Evolutionary conservation across 2,888 invertebrate species (phyloP).

Genomic region (Drosophila siamana): DNA sequence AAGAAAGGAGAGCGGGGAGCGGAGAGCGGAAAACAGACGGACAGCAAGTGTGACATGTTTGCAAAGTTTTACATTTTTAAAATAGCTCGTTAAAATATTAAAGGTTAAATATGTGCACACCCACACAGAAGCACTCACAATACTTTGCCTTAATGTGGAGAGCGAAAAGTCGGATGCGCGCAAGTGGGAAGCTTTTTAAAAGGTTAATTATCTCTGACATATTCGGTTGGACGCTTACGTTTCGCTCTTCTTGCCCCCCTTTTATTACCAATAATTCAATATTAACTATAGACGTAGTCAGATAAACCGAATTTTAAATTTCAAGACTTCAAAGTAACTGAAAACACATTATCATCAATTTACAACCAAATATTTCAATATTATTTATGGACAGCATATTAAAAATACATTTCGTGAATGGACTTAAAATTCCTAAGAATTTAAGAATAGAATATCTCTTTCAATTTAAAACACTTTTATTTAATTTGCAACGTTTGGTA

Average conservation of each 20-base stretch:
- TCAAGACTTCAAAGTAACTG: background rate
- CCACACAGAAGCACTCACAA: constrained; percentile 11
- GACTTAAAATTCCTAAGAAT: too few species aligned
- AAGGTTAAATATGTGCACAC: constrained; percentile 65
- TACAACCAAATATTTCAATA: too few species aligned
- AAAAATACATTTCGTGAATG: too few species aligned
- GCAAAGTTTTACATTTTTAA: constrained; percentile 79
- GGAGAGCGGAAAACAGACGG: constrained; percentile 1
- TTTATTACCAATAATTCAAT: background rate
- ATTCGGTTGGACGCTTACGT: constrained; percentile 55
- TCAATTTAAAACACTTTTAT: background rate
- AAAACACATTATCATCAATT: too few species aligned
- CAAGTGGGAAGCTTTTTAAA: constrained; percentile 57
- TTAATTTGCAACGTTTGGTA: background rate
- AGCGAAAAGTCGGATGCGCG: constrained; percentile 25
- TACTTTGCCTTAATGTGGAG: background rate
- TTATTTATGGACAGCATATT: too few species aligned
- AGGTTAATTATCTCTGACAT: constrained; percentile 80
- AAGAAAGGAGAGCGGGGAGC: background rate
- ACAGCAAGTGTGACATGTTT: constrained; percentile 67
- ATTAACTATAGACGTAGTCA: too few species aligned
- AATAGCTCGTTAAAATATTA: constrained; percentile 81
- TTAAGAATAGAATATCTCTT: background rate
- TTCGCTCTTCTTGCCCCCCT: background rate
- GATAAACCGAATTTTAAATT: background rate